Conservation (phyloP, 2,113 vertebrate genomes). For the Anguilla japonica region DNA sequence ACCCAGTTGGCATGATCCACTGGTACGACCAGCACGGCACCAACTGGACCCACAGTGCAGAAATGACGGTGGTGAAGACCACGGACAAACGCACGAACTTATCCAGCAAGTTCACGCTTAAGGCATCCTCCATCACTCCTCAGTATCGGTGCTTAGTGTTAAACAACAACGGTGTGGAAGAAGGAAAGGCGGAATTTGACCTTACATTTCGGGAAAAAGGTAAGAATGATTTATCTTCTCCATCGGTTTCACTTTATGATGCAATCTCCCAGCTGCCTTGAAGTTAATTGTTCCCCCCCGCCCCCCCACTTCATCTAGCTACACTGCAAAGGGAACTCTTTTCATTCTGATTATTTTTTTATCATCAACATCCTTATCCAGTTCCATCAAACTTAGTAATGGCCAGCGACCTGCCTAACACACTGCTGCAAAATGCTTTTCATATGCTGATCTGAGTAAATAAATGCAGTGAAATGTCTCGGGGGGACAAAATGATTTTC, state of each 20-base stretch:
- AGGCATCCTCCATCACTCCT: rapidly evolving
- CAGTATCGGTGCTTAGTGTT: constrained; percentile 49
- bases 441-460: too few species aligned
- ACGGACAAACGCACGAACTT: constrained; percentile 44
- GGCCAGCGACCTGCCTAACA: too few species aligned
- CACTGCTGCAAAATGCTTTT: too few species aligned
- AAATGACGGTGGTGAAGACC: rapidly evolving
- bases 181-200: neutral
- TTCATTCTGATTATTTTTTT: too few species aligned
- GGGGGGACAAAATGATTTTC: too few species aligned
- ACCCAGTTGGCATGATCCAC: constrained; percentile 52
- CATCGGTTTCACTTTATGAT: neutral
- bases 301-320: too few species aligned
- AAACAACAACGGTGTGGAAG: constrained; percentile 33
- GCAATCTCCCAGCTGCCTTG: too few species aligned
- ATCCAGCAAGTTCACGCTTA: constrained; percentile 28
- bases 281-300: too few species aligned
- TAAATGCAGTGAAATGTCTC: too few species aligned
- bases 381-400: too few species aligned
- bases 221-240: neutral
- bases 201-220: neutral
- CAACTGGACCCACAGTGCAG: constrained; percentile 20
- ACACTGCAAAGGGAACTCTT: too few species aligned
- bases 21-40: constrained; percentile 44
- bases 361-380: too few species aligned